These are phyloP conservation scores for Gasterosteus aculeatus DNA, from an alignment of 2,113 vertebrate genomes.

Conservation along the genomic window DNA sequence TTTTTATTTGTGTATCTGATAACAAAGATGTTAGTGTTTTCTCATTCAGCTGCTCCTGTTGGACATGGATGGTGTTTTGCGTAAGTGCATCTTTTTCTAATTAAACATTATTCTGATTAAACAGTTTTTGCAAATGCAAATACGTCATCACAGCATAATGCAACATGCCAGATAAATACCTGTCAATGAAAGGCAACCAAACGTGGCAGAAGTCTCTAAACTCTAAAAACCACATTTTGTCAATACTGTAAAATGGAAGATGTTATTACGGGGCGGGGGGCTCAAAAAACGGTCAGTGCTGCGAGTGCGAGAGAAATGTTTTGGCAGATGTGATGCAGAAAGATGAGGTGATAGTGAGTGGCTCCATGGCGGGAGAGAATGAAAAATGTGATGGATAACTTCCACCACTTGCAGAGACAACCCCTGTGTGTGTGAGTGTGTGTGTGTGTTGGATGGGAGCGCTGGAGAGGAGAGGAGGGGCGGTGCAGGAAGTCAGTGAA, in stretches of 20 bases:
- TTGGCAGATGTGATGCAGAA: slow-evolving; percentile 70
- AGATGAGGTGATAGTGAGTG: slow-evolving; percentile 70
- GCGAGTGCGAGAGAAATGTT: slow-evolving; percentile 66
- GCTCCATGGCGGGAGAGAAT: slow-evolving; percentile 48
- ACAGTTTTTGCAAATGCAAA: neutral
- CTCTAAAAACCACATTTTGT: slow-evolving; percentile 11
- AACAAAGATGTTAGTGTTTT: slow-evolving; percentile 30
- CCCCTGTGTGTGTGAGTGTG: slow-evolving; percentile 23
- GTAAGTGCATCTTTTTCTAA: slow-evolving; percentile 14
- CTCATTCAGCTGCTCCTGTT: slow-evolving; percentile 30
- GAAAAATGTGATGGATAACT: slow-evolving; percentile 74
- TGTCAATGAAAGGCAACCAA: neutral
- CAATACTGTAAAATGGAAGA: slow-evolving; percentile 29
- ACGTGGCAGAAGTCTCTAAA: neutral
- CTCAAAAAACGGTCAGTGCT: slow-evolving; percentile 36
- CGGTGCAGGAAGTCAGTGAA: slow-evolving; percentile 23
- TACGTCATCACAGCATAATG: neutral
- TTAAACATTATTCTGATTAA: neutral
- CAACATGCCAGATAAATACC: neutral
- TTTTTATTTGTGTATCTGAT: slow-evolving; percentile 8
- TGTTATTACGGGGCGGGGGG: neutral
- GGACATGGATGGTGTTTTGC: slow-evolving; percentile 15
- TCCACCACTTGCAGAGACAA: slow-evolving; percentile 50
- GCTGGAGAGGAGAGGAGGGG: neutral
- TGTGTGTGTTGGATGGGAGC: neutral